Conservation (phyloP, 2,797 vertebrate species). For the Poeciliopsis paucimaculata region DNA sequence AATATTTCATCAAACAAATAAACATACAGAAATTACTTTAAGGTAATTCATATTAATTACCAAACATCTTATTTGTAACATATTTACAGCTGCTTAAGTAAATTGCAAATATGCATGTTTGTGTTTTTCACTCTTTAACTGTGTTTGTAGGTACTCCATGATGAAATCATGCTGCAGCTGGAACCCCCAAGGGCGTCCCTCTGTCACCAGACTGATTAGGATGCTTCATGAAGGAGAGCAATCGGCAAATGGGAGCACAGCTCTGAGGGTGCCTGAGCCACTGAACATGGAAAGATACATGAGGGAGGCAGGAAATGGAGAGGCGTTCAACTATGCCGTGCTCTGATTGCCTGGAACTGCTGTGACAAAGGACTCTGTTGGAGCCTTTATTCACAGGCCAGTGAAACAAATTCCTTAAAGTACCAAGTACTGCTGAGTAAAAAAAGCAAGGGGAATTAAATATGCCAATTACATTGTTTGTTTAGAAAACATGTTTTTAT, state of each 20-base stretch:
- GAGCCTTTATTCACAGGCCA: fast-evolving
- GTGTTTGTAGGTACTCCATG: slow-evolving; percentile 78
- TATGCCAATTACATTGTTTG: not conserved
- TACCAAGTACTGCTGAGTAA: not conserved
- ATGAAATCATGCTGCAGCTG: slow-evolving; percentile 88
- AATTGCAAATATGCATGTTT: not conserved
- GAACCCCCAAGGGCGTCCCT: slow-evolving; percentile 70
- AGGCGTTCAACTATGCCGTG: slow-evolving; percentile 77
- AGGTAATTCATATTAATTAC: not conserved
- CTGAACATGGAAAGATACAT: slow-evolving; percentile 85
- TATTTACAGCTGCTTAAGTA: not conserved
- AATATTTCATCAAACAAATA: not conserved
- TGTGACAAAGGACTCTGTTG: slow-evolving; percentile 4
- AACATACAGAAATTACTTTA: not conserved
- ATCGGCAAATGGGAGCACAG: slow-evolving; percentile 78
- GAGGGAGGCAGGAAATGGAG: slow-evolving; percentile 81
- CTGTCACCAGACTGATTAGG: slow-evolving; percentile 68
- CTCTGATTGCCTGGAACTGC: slow-evolving; percentile 75
- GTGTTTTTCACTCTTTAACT: not conserved
- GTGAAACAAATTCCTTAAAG: not conserved
- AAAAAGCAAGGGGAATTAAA: not conserved
- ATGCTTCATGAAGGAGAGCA: slow-evolving; percentile 76
- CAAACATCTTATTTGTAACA: not conserved
- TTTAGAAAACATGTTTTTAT: slow-evolving; percentile 4
- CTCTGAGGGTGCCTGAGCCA: slow-evolving; percentile 81